Evolutionary conservation across 1,140 invertebrate species (phyloP).

Genomic region (Drosophila kohkoa): DNA sequence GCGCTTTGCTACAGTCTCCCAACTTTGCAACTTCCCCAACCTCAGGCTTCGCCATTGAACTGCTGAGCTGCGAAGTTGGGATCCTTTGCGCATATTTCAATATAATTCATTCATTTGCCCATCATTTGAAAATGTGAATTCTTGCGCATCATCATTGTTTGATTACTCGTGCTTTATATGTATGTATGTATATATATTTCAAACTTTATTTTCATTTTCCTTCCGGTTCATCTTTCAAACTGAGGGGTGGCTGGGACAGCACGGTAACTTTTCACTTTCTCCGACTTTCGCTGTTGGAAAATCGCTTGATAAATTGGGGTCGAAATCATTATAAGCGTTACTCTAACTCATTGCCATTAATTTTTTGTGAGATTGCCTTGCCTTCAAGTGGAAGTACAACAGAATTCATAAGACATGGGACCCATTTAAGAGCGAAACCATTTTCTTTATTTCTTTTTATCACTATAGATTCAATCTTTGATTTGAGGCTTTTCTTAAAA

Average conservation of each 20-base stretch:
- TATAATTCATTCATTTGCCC: constrained; percentile 75
- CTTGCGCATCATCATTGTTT: constrained; percentile 84
- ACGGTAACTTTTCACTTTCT: constrained; percentile 62
- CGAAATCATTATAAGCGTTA: constrained; percentile 82
- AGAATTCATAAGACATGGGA: constrained; percentile 2
- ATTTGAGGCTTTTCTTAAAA: constrained; percentile 23
- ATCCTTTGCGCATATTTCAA: constrained; percentile 66
- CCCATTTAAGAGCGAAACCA: background rate
- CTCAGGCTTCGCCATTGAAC: background rate
- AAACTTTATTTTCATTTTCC: constrained; percentile 63
- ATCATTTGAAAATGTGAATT: constrained; percentile 79
- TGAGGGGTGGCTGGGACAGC: constrained; percentile 8
- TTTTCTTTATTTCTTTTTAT: background rate
- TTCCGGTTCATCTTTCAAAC: constrained; percentile 10
- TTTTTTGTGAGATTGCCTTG: constrained; percentile 45
- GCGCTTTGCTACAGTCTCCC: constrained; percentile 30
- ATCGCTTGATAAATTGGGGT: constrained; percentile 81
- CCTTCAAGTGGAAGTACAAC: constrained; percentile 11
- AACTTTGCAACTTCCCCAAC: background rate
- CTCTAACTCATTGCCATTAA: constrained; percentile 72
- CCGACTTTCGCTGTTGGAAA: constrained; percentile 38
- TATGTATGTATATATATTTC: constrained; percentile 33
- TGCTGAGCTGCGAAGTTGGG: constrained; percentile 2
- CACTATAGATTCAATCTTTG: constrained; percentile 14
- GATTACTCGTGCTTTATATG: constrained; percentile 78